Percentiles rank a stretch among this genome's conserved stretches.
phyloP scores from a whole-genome alignment of 1,140 invertebrate species.

The Drosophila kikkawai region DNA sequence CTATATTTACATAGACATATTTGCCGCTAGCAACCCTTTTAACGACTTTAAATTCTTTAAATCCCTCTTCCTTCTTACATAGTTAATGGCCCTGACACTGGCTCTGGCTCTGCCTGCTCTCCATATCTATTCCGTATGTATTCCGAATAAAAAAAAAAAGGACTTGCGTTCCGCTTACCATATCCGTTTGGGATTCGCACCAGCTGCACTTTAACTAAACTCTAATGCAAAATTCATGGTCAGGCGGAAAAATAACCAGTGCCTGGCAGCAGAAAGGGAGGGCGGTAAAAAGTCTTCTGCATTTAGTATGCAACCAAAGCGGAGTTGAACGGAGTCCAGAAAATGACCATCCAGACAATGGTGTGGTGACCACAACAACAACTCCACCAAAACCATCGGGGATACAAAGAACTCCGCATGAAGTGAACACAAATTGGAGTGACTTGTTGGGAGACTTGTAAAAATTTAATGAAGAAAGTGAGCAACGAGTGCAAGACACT shows the following conservation, averaged over 20 bases:
- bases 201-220: constrained; percentile 83
- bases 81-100: constrained; percentile 46
- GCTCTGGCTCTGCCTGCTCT: constrained; percentile 19
- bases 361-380: constrained; percentile 62
- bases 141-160: constrained; percentile 38
- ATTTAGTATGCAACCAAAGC: constrained; percentile 65
- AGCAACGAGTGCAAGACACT: constrained; percentile 31
- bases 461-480: constrained; percentile 46
- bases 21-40: constrained; percentile 1
- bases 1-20: not conserved
- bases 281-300: constrained; percentile 53
- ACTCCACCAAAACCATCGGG: constrained; percentile 23
- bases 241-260: constrained; percentile 52
- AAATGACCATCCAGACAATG: constrained; percentile 65
- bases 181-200: constrained; percentile 58
- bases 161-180: constrained; percentile 18
- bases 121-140: constrained; percentile 30
- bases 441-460: constrained; percentile 35
- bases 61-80: constrained; percentile 37
- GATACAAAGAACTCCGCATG: constrained; percentile 11
- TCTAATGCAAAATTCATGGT: constrained; percentile 81
- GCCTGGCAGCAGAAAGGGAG: constrained; percentile 1
- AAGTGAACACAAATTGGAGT: constrained; percentile 43
- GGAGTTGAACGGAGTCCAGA: constrained; percentile 31
- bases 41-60: constrained; percentile 43